Conservation (phyloP, 2,888 invertebrate genomes). For the Hyppa rectilinea region DNA sequence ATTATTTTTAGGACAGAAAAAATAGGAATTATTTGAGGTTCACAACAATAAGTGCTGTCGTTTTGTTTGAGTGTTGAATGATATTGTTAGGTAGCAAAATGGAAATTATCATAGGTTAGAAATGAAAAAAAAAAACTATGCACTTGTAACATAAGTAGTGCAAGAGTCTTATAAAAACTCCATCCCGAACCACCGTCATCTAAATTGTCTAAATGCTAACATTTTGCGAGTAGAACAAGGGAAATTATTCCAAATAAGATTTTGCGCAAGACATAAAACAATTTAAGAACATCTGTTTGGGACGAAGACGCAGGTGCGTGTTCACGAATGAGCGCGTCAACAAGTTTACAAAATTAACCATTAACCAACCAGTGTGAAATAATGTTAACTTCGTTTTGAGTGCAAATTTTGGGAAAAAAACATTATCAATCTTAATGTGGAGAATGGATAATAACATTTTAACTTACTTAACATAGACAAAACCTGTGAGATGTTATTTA, state of each 20-base stretch:
- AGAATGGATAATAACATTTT: too few species aligned
- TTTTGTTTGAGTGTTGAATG: too few species aligned
- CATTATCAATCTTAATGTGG: background rate
- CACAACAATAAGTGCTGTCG: too few species aligned
- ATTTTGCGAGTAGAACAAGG: slow-evolving; percentile 27
- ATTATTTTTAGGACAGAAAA: too few species aligned
- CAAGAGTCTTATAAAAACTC: background rate
- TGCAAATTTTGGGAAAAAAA: background rate
- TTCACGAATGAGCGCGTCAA: slow-evolving; percentile 55
- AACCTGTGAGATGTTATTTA: too few species aligned
- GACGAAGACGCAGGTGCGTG: slow-evolving; percentile 59
- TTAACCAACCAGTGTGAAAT: slow-evolving; percentile 44
- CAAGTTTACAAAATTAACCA: slow-evolving; percentile 57
- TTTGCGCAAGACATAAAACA: slow-evolving; percentile 54
- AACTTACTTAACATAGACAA: background rate
- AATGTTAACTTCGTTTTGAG: slow-evolving; percentile 41
- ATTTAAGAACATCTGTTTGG: slow-evolving; percentile 60
- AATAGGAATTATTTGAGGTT: too few species aligned
- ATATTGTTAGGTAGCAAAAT: too few species aligned
- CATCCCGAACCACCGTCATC: background rate
- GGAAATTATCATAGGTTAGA: too few species aligned
- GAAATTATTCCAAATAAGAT: slow-evolving; percentile 57
- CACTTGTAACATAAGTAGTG: too few species aligned
- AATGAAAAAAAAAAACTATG: too few species aligned
- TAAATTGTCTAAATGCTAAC: slow-evolving; percentile 34